Percentiles rank a stretch among this genome's conserved stretches.
phyloP scores from a whole-genome alignment of 2,113 vertebrate genomes.

The Dipodomys spectabilis region DNA sequence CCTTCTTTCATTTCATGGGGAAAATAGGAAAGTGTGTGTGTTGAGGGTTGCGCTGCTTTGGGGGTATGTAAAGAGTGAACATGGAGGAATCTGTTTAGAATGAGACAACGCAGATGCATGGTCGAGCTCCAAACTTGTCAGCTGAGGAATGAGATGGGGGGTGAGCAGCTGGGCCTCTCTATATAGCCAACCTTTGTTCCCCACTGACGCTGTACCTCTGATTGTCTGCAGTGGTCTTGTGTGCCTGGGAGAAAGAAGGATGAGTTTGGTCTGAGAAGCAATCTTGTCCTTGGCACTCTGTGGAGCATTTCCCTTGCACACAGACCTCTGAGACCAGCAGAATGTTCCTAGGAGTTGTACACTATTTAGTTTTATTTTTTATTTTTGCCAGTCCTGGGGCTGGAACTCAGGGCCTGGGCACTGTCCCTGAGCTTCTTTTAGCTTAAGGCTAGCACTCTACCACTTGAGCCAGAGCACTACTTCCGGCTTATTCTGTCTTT shows the following conservation, averaged over 20 bases:
- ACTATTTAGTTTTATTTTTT: too few relatives aligned
- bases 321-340: neutral
- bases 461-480: too few relatives aligned
- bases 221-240: neutral
- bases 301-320: neutral
- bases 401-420: too few relatives aligned
- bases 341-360: neutral
- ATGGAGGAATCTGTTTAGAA: neutral
- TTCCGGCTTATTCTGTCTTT: too few relatives aligned
- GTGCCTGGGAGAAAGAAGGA: neutral
- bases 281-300: neutral
- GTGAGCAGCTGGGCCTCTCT: neutral
- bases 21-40: conserved; percentile 78
- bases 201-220: neutral
- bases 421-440: too few relatives aligned
- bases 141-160: neutral
- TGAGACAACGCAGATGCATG: neutral
- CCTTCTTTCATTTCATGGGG: conserved; percentile 84
- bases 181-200: neutral
- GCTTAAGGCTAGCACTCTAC: too few relatives aligned
- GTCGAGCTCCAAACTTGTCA: neutral
- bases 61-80: neutral
- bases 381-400: too few relatives aligned
- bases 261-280: neutral
- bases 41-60: conserved; percentile 59